A percentile compares a stretch with the other conserved stretches of the same genome.
phyloP scores from a whole-genome alignment of 1,140 invertebrate genomes.

The Platorchestia sp. region DNA sequence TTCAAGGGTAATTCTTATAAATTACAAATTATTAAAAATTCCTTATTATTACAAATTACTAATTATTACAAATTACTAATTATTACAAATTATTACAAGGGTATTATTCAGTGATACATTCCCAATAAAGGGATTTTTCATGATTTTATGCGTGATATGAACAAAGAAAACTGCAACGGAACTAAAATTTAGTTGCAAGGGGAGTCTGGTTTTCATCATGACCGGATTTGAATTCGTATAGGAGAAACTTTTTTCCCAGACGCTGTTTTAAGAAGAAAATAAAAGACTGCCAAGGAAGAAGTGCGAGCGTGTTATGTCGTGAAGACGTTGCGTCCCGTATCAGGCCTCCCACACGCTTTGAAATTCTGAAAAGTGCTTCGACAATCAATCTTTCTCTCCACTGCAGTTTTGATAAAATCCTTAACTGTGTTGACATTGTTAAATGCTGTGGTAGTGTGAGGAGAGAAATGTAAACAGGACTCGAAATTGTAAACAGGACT shows the following conservation, averaged over 20 bases:
- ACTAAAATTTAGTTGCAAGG: not conserved
- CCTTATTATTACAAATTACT: no score
- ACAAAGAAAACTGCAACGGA: not conserved
- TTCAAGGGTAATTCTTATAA: no score
- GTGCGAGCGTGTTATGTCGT: not conserved
- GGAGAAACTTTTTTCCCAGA: not conserved
- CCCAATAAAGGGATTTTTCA: no score
- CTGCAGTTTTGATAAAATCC: not conserved
- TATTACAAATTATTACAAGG: no score
- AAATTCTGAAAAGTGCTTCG: no score
- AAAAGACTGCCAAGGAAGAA: not conserved
- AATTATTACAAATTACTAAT: no score
- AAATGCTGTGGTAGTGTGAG: not conserved
- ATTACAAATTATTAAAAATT: no score
- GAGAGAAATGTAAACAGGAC: not conserved
- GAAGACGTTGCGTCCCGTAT: not conserved
- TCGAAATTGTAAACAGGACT: no score
- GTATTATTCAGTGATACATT: no score
- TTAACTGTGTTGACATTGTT: not conserved
- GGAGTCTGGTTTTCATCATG: not conserved
- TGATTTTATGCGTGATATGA: not conserved
- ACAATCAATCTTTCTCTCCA: not conserved
- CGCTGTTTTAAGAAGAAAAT: not conserved
- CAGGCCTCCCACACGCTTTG: not conserved
- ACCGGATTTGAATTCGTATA: not conserved